phyloP scores from a whole-genome alignment of 2,113 vertebrate genomes.

The Trichechus manatus region DNA sequence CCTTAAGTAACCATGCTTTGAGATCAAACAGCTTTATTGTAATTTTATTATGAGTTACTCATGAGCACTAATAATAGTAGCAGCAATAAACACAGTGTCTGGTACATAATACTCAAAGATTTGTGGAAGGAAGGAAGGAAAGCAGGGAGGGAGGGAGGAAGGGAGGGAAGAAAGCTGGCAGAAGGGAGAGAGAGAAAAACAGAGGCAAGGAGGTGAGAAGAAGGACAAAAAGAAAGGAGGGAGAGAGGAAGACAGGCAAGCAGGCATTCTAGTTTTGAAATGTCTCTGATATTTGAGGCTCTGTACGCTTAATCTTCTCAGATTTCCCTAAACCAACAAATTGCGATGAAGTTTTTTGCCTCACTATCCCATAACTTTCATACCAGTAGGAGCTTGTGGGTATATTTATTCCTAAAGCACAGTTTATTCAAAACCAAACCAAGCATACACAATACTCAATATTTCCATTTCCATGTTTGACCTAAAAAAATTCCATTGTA shows the following conservation, averaged over 20 bases:
- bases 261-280: background rate
- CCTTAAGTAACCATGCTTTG: background rate
- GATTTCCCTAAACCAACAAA: background rate
- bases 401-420: background rate
- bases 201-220: rapidly evolving
- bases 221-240: too few relatives aligned
- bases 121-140: background rate
- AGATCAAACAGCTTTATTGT: background rate
- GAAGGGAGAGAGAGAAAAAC: too few relatives aligned
- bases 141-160: rapidly evolving
- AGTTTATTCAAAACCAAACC: background rate
- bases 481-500: background rate
- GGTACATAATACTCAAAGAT: background rate
- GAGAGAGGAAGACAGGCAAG: background rate
- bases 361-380: background rate
- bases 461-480: background rate
- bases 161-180: too few relatives aligned
- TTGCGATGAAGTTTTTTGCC: background rate
- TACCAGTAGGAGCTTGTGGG: background rate
- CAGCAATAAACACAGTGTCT: background rate
- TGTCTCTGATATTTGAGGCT: background rate
- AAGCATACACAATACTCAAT: background rate
- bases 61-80: background rate
- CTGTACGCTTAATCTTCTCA: background rate
- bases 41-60: background rate